A percentile compares a stretch with the other conserved stretches of the same genome.
Conservation (phyloP, 2,888 invertebrate species). For the Brassicogethes aeneus region DNA sequence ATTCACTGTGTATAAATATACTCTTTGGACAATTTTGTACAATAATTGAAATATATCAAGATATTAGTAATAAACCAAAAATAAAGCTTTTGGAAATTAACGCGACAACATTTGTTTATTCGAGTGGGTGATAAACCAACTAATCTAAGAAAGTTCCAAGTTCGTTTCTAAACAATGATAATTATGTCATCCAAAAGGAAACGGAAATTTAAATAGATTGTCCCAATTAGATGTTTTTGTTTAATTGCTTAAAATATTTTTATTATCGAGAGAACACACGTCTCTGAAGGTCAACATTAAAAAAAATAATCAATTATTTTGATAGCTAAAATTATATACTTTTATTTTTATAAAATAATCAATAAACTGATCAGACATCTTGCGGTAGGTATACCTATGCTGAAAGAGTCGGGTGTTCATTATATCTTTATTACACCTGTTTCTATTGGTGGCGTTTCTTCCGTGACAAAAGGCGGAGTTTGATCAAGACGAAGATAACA, state of each 20-base stretch:
- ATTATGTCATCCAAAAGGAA: slow-evolving; percentile 26
- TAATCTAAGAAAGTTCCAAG: background rate
- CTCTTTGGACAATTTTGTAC: too few species aligned
- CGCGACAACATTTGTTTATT: background rate
- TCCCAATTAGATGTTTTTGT: background rate
- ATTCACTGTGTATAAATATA: too few species aligned
- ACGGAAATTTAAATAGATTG: slow-evolving; percentile 19
- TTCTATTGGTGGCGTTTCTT: slow-evolving; percentile 36
- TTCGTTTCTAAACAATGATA: slow-evolving; percentile 15
- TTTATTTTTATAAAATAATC: too few species aligned
- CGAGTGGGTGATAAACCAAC: slow-evolving; percentile 1
- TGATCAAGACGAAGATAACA: slow-evolving; percentile 25
- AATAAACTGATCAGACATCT: too few species aligned
- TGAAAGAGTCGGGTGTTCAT: slow-evolving; percentile 14
- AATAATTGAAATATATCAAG: too few species aligned
- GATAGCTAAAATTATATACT: too few species aligned
- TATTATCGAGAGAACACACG: background rate
- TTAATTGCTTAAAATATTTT: background rate
- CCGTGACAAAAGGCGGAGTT: slow-evolving; percentile 37
- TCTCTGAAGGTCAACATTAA: too few species aligned
- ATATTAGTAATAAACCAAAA: background rate
- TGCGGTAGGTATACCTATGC: too few species aligned
- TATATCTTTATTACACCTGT: slow-evolving; percentile 23
- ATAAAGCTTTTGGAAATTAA: background rate
- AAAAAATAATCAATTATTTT: too few species aligned